These are phyloP conservation scores for Stenurella melanura DNA, from an alignment of 2,888 invertebrate species.

Conservation along the genomic window DNA sequence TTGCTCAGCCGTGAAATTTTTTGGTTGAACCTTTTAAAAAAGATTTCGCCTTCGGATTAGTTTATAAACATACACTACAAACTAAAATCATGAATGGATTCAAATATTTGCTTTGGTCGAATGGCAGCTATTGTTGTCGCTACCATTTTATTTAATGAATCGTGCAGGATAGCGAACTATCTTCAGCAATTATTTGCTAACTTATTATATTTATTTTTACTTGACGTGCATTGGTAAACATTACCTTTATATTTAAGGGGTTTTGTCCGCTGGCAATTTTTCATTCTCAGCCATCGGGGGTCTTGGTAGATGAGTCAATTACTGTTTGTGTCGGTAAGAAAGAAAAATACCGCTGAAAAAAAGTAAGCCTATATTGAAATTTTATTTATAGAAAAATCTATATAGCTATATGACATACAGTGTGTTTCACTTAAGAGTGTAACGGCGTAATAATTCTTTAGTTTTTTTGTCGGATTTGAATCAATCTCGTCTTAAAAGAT, in stretches of 20 bases:
- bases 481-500: too few species aligned
- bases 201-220: slow-evolving; percentile 34
- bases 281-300: neutral
- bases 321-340: too few species aligned
- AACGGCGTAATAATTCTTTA: too few species aligned
- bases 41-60: slow-evolving; percentile 61
- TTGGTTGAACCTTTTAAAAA: slow-evolving; percentile 57
- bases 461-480: too few species aligned
- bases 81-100: slow-evolving; percentile 54
- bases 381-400: too few species aligned
- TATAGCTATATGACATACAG: too few species aligned
- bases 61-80: slow-evolving; percentile 58
- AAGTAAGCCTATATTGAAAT: too few species aligned
- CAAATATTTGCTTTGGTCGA: slow-evolving; percentile 25
- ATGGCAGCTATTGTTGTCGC: slow-evolving; percentile 22
- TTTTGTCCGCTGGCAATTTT: neutral
- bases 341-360: too few species aligned
- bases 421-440: too few species aligned
- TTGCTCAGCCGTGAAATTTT: slow-evolving; percentile 61
- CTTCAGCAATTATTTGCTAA: slow-evolving; percentile 24
- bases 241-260: neutral
- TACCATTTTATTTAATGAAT: slow-evolving; percentile 32
- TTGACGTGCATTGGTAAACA: neutral
- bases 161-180: slow-evolving; percentile 31
- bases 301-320: too few species aligned